These are phyloP conservation scores for Burhinus bistriatus DNA, from an alignment of 2,113 vertebrate species.

Conservation along the genomic window DNA sequence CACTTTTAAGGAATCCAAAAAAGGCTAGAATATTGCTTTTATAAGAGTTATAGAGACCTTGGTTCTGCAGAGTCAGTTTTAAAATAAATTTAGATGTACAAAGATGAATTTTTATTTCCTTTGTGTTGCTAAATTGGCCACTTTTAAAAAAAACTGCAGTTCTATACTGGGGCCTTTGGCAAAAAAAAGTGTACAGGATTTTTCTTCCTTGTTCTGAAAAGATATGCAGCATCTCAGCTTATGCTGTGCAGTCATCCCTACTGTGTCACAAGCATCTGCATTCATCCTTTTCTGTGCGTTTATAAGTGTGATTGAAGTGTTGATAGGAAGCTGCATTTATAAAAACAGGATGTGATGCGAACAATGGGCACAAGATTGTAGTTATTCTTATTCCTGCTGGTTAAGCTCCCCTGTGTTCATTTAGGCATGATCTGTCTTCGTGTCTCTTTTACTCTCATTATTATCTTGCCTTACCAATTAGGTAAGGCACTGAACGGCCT, in stretches of 20 bases:
- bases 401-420: constrained; percentile 49
- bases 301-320: constrained; percentile 7
- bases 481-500: not conserved
- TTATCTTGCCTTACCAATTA: constrained; percentile 5
- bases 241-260: not conserved
- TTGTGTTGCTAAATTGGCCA: constrained; percentile 58
- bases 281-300: not conserved
- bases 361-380: constrained; percentile 12
- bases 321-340: constrained; percentile 33
- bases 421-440: constrained; percentile 27
- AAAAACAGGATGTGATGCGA: not conserved
- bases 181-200: not conserved
- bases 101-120: constrained; percentile 73
- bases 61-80: constrained; percentile 57
- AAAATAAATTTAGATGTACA: constrained; percentile 76
- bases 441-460: constrained; percentile 43
- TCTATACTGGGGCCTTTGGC: not conserved
- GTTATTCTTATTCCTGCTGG: constrained; percentile 44
- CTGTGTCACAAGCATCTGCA: not conserved
- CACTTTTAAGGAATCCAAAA: constrained; percentile 76
- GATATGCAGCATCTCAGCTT: not conserved
- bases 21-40: constrained; percentile 68
- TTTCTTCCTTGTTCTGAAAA: not conserved
- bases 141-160: not conserved
- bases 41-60: constrained; percentile 54